Conservation (phyloP, 2,113 vertebrate species). For the Cynoglossus semilaevis region DNA sequence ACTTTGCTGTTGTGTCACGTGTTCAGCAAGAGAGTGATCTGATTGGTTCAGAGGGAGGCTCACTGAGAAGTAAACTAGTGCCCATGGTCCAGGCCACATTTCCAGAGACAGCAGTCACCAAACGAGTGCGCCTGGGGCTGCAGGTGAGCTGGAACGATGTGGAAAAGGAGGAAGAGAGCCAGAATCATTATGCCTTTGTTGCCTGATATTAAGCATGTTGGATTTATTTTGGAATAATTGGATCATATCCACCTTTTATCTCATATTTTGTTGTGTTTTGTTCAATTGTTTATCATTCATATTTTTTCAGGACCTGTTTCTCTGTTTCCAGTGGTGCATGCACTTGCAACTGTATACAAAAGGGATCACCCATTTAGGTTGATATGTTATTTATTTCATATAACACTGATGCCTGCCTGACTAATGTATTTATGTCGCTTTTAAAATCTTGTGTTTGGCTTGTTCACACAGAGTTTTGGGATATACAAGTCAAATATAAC, state of each 20-base stretch:
- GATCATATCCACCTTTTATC: slow-evolving; percentile 34
- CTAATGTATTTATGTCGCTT: no score
- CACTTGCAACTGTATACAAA: no score
- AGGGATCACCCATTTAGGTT: no score
- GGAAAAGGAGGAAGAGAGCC: slow-evolving; percentile 54
- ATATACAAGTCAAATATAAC: no score
- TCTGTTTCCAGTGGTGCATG: no score
- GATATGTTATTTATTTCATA: no score
- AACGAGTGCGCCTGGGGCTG: slow-evolving; percentile 89
- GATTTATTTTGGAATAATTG: no score
- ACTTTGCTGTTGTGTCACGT: slow-evolving; percentile 93
- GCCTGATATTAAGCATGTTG: slow-evolving; percentile 62
- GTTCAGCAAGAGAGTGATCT: slow-evolving; percentile 89
- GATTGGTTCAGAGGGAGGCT: slow-evolving; percentile 89
- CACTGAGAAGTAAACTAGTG: slow-evolving; percentile 86
- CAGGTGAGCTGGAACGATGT: slow-evolving; percentile 85
- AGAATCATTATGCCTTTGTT: slow-evolving; percentile 59
- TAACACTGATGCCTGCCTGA: no score
- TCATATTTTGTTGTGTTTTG: slow-evolving; percentile 18
- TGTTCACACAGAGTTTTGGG: no score
- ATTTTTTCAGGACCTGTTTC: slow-evolving; percentile 8
- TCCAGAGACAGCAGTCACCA: slow-evolving; percentile 91
- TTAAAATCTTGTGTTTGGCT: no score
- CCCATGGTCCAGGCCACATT: slow-evolving; percentile 91
- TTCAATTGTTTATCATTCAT: slow-evolving; percentile 26